Base-by-base conservation (phyloP, 2,797 vertebrate species). In the Microhierax caerulescens region DNA sequence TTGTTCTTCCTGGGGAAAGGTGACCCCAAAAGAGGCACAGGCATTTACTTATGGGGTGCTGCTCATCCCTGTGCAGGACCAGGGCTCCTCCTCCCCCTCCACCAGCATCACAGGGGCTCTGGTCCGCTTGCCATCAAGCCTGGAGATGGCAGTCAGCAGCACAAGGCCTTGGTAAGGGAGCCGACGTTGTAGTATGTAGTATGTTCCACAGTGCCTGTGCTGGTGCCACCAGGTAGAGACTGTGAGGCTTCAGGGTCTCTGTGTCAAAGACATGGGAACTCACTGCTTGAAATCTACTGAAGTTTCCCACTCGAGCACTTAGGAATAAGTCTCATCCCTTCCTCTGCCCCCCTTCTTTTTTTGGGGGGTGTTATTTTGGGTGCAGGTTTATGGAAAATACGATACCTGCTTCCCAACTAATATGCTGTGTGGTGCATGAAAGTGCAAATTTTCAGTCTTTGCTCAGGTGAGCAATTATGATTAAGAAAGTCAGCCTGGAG, bases 161-260 rank as follows among this genome's bases (percentile, higher is more conserved):
- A 63, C 32, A 36, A 37, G 68, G 36, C 39, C n/a, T 77, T 7
- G 3, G 3, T 43, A 45, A 43, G 25, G 47, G 32, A 63, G 25
- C n/a, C 9, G 2, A 0, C 22, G 13, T 19, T n/a, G n/a, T n/a
- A n/a, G n/a, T n/a, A n/a, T n/a, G 48, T 24, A 51, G 30, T 20
- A 0, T 6, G 8, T 67, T 28, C 74, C 56, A 20, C 41, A 13
- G 19, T 16, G 19, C 50, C 54, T 65, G 13, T 41, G 24, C 64
- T 85, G 61, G 9, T 87, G n/a, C 69, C 15, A 22, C 25, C 39
- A 25, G 19, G 16, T 7, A 75, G 75, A 72, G 37, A 59, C 16
- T 25, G 22, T 16, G 32, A 81, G 17, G 37, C 32, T 84, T 72
- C 37, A 28, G 23, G 37, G 28, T 48, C 79, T 60, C 25, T 56